Conservation (phyloP, 1,140 invertebrate species). For the Myzus persicae region DNA sequence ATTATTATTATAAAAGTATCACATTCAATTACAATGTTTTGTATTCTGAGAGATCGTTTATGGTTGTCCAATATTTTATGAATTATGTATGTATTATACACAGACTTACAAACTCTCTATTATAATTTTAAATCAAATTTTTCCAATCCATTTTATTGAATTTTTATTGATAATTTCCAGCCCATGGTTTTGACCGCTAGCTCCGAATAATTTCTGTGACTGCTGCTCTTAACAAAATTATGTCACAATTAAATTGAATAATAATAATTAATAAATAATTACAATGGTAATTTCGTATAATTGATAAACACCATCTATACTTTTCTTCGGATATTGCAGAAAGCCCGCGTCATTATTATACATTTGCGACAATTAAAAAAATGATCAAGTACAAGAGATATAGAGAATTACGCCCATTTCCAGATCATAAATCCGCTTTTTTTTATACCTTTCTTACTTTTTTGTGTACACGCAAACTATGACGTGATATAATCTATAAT, state of each 20-base stretch:
- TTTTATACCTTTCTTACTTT: slow-evolving; percentile 36
- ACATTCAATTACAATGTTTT: not conserved
- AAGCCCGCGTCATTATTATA: not conserved
- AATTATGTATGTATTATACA: no score
- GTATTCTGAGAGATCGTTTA: not conserved
- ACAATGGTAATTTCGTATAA: not conserved
- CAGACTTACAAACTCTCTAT: no score
- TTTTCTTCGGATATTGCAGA: not conserved
- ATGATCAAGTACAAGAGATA: not conserved
- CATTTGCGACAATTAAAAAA: not conserved
- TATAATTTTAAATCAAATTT: no score
- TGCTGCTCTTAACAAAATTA: not conserved
- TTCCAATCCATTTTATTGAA: no score
- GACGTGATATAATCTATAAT: not conserved
- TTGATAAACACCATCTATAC: not conserved
- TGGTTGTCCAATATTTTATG: not conserved
- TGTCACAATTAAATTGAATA: not conserved
- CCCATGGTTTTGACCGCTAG: no score
- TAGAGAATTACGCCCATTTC: not conserved
- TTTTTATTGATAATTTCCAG: no score
- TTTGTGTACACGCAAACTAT: not conserved
- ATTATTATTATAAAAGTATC: no score
- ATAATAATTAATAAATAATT: not conserved
- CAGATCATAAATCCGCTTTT: slow-evolving; percentile 23
- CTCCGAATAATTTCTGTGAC: not conserved